Base-by-base conservation (phyloP, 2,797 vertebrate species). In the Gobionotothen gibberifrons region DNA sequence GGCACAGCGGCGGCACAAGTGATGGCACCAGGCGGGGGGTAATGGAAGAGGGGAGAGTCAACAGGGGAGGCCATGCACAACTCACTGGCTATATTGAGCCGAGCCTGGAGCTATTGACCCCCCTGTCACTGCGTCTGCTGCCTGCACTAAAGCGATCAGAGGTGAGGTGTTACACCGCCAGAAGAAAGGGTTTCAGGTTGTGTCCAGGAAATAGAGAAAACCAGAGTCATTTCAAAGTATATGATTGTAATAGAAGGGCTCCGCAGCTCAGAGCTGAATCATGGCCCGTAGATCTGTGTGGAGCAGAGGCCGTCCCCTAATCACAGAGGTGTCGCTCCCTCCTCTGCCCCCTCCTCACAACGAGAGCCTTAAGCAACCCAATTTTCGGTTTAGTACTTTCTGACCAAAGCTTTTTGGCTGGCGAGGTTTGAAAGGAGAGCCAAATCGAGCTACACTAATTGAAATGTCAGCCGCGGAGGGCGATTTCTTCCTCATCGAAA, bases 381-480 rank as follows among this genome's bases (percentile, higher is more conserved):
- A 74, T 89, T 84, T 87, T 76, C 78, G 68, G 42, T 70, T 69
- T 72, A 48, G 60, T 74, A 76, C 72, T 72, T 61, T 73, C 75
- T 81, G 83, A 62, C 81, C 78, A 16, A 36, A 76, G 78, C 60
- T 22, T 81, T 36, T 72, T 61, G 81, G 66, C 70, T 72, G 72
- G 26, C 3, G 48, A 79, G 72, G 69, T 82, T 79, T 81, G 79
- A 89, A 85, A 86, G 79, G 32, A 57, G 74, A 69, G 74, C 60
- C 57, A 56, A 85, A 87, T 73, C 51, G 60, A 86, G 83, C 72
- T 60, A 44, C 64, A 71, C 82, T 92, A 91, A 92, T 92, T 91
- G 87, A 91, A 90, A 92, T 86, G 91, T 93, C 91, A 91, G 84
- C 78, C 63, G 46, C 9, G 69, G 79, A 83, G 70, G 76, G 60